These are phyloP conservation scores for Microcebus jonahi DNA, from an alignment of 2,113 vertebrate genomes.

Conservation along the genomic window DNA sequence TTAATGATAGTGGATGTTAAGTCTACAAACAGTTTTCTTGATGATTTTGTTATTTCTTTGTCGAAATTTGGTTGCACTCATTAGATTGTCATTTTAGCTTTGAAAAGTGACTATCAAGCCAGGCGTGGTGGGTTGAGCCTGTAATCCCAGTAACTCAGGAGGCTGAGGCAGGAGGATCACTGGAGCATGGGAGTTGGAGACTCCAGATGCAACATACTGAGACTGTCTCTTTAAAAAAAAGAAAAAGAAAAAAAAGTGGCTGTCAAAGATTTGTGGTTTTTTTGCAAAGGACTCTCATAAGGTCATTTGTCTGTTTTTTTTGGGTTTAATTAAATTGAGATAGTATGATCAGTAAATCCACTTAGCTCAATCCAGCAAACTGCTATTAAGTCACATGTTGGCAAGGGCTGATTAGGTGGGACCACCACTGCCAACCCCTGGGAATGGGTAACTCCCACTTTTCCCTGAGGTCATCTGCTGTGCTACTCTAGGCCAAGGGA, in stretches of 20 bases:
- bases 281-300: conserved; percentile 26
- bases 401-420: neutral
- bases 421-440: neutral
- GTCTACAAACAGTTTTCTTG: neutral
- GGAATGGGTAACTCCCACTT: neutral
- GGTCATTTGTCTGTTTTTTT: neutral
- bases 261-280: conserved; percentile 28
- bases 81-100: conserved; percentile 41
- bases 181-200: too few relatives aligned
- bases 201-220: too few relatives aligned
- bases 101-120: neutral
- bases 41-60: neutral
- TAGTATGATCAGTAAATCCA: neutral
- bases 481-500: neutral
- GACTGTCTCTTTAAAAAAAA: too few relatives aligned
- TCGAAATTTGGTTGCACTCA: conserved; percentile 11
- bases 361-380: neutral
- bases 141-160: too few relatives aligned
- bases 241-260: too few relatives aligned
- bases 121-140: too few relatives aligned
- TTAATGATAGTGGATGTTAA: neutral
- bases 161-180: too few relatives aligned
- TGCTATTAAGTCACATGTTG: neutral
- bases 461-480: neutral
- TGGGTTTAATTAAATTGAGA: conserved; percentile 37